phyloP scores from a whole-genome alignment of 2,113 vertebrate species.

The Phalacrocorax aristotelis region DNA sequence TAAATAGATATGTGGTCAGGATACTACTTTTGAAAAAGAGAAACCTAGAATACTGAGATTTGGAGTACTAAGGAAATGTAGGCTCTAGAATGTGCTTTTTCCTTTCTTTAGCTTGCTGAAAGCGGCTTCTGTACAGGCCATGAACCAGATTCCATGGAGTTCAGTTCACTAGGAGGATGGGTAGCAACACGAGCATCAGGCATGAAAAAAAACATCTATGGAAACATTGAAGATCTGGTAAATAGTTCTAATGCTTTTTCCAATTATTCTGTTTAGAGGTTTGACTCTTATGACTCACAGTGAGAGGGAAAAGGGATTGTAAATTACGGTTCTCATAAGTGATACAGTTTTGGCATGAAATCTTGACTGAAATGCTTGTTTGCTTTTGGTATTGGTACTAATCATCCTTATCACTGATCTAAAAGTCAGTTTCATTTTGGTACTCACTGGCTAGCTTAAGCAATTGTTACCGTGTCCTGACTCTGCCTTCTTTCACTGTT shows the following conservation, averaged over 20 bases:
- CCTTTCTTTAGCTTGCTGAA: slow-evolving; percentile 87
- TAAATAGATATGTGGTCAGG: neutral
- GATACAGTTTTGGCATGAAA: neutral
- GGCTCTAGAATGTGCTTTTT: slow-evolving; percentile 1
- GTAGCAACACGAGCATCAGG: slow-evolving; percentile 96
- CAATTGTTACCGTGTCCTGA: neutral
- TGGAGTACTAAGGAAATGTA: neutral
- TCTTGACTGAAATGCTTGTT: neutral
- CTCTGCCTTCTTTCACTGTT: neutral
- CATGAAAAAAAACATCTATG: slow-evolving; percentile 99
- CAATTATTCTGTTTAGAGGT: neutral
- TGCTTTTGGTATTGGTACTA: neutral
- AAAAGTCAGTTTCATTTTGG: neutral
- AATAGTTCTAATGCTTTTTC: neutral
- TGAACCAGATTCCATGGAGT: slow-evolving; percentile 98
- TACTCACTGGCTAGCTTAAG: neutral
- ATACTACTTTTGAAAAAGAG: neutral
- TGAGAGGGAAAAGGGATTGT: neutral
- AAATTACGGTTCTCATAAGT: neutral
- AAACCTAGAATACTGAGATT: neutral
- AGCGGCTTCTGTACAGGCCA: slow-evolving; percentile 97
- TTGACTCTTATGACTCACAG: neutral
- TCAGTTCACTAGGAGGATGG: slow-evolving; percentile 97
- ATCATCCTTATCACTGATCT: neutral
- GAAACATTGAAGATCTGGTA: slow-evolving; percentile 99